These are phyloP conservation scores for Nemapogon koenigi DNA, from an alignment of 2,888 invertebrate species.

Conservation along the genomic window DNA sequence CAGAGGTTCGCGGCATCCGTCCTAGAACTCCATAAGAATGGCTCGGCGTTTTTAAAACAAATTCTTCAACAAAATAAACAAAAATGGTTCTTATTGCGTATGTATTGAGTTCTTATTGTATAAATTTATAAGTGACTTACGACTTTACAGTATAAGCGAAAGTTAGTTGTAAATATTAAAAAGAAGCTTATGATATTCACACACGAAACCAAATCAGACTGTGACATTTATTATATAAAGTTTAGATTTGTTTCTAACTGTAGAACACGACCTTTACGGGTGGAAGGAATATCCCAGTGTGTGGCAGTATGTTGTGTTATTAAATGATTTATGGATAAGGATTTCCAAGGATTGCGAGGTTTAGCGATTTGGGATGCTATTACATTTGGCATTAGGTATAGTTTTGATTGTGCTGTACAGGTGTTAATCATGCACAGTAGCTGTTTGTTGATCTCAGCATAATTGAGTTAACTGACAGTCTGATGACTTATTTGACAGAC, in stretches of 20 bases:
- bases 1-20: conserved; percentile 52
- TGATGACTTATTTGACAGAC: conserved; percentile 60
- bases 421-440: conserved; percentile 57
- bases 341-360: conserved; percentile 41
- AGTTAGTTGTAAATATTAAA: conserved; percentile 6
- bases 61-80: too few relatives aligned
- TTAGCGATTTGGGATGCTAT: conserved; percentile 35
- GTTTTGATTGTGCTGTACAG: conserved; percentile 22
- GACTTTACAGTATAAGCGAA: neutral
- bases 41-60: too few relatives aligned
- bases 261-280: conserved; percentile 24
- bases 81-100: neutral
- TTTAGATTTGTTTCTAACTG: conserved; percentile 3
- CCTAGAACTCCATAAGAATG: conserved; percentile 40
- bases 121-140: neutral
- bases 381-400: conserved; percentile 26
- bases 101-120: neutral
- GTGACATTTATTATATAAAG: conserved; percentile 3
- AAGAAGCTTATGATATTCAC: conserved; percentile 7
- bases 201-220: neutral
- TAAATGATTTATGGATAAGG: conserved; percentile 63
- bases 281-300: conserved; percentile 57
- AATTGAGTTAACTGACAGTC: conserved; percentile 62
- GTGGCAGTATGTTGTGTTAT: conserved; percentile 63
- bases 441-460: conserved; percentile 59